phyloP scores from a whole-genome alignment of 1,140 invertebrate species.

The Drosophila nasuta region DNA sequence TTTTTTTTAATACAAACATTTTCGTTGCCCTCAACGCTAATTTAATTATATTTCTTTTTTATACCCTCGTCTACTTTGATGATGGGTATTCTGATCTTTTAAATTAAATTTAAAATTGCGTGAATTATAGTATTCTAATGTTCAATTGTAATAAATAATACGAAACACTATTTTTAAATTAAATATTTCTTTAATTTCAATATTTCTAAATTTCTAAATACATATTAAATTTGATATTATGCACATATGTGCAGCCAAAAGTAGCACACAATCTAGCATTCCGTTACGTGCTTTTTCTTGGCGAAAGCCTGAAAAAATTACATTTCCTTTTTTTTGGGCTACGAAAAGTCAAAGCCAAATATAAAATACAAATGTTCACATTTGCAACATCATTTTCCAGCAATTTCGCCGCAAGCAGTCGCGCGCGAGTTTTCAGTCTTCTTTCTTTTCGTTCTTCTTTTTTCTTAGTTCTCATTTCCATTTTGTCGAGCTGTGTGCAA shows the following conservation, averaged over 20 bases:
- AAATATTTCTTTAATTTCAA: neutral
- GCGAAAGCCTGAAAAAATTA: conserved; percentile 2
- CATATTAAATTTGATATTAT: too few species aligned
- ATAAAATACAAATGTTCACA: conserved; percentile 48
- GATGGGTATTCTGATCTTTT: neutral
- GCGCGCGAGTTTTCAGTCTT: conserved; percentile 28
- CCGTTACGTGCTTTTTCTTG: neutral
- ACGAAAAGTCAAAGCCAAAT: conserved; percentile 42
- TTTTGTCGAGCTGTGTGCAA: neutral
- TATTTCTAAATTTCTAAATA: neutral
- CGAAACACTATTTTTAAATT: too few species aligned
- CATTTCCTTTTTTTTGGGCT: conserved; percentile 16
- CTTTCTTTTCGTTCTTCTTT: conserved; percentile 1
- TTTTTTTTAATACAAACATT: conserved; percentile 44
- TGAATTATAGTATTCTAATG: neutral
- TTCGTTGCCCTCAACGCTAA: conserved; percentile 44
- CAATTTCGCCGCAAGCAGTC: conserved; percentile 48
- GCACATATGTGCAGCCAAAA: too few species aligned
- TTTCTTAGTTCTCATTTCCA: conserved; percentile 17
- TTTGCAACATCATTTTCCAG: conserved; percentile 59
- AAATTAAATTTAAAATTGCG: neutral
- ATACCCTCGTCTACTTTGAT: neutral
- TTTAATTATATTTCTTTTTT: conserved; percentile 69
- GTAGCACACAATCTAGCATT: neutral
- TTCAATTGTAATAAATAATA: too few species aligned